phyloP scores from a whole-genome alignment of 2,888 invertebrate genomes.

The Dascillus cervinus region DNA sequence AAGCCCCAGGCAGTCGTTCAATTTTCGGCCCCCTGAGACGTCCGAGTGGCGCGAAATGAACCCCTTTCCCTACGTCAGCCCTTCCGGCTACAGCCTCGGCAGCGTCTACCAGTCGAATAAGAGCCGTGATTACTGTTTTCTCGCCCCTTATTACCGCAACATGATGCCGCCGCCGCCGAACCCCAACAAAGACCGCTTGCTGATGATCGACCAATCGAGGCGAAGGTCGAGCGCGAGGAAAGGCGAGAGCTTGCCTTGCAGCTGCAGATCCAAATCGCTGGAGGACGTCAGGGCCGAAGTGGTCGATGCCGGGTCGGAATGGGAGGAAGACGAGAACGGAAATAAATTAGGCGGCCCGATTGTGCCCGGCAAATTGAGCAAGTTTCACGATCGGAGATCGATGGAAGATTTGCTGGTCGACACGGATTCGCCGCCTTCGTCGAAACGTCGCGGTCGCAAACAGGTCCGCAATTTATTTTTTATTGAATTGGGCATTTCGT shows the following conservation, averaged over 20 bases:
- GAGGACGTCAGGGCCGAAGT: slow-evolving; percentile 65
- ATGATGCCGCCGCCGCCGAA: slow-evolving; percentile 54
- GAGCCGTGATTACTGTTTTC: slow-evolving; percentile 52
- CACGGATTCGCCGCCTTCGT: slow-evolving; percentile 45
- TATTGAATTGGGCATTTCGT: too few species aligned
- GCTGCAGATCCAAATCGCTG: slow-evolving; percentile 62
- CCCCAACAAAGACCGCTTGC: slow-evolving; percentile 28
- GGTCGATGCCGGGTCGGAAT: slow-evolving; percentile 41
- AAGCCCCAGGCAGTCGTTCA: slow-evolving; percentile 23
- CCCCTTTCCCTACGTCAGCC: slow-evolving; percentile 11
- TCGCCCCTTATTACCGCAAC: slow-evolving; percentile 61
- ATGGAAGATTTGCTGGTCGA: slow-evolving; percentile 62
- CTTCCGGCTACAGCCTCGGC: slow-evolving; percentile 22
- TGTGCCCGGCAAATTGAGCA: slow-evolving; percentile 17
- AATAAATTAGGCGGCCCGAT: slow-evolving; percentile 38
- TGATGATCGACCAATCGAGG: slow-evolving; percentile 34
- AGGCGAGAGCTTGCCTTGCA: slow-evolving; percentile 42
- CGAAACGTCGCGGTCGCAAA: slow-evolving; percentile 47
- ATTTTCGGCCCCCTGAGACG: slow-evolving; percentile 16
- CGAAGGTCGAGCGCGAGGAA: slow-evolving; percentile 19
- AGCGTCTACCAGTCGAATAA: slow-evolving; percentile 32
- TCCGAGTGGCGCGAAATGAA: slow-evolving; percentile 31
- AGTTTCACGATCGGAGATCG: slow-evolving; percentile 53
- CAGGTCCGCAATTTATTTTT: slow-evolving; percentile 51
- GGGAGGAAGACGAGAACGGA: slow-evolving; percentile 59